Evolutionary conservation across 1,140 invertebrate species (phyloP), one percentile per base, ranked within the genome.

Genomic region (Drosophila novamexicana): DNA sequence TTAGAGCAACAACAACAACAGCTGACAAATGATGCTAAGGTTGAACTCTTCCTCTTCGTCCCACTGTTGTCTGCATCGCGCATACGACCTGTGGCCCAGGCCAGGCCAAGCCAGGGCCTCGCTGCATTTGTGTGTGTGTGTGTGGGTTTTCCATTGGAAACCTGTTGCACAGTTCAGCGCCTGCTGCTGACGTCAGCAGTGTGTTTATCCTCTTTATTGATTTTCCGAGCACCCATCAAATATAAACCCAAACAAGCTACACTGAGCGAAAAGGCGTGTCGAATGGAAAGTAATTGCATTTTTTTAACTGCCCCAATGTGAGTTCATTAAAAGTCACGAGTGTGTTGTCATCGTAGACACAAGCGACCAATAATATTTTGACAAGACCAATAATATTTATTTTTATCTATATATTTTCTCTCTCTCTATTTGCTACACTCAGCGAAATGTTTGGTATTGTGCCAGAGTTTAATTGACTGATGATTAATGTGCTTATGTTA

Each of bases 141-240:
- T 8, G 16, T 7, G 44, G 53, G 36, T 32, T 63, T 61, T 70
- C 59, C 22, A 42, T n/a, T 47, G 50, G 65, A 71, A 67, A 85
- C 82, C 85, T 84, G 81, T 84, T 84, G 81, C 81, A 39, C 56
- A 44, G 69, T 47, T 52, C 6, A 16, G 34, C n/a, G 1, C 10
- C 22, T 29, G 22, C 50, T 44, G 57, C 72, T 79, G 82, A 86
- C 82, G 83, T 82, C 83, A 81, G 78, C 82, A 68, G 61, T 44
- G 8, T 47, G 47, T 34, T 7, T 57, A 64, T 65, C 61, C 79
- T 56, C 22, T 66, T 47, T 80, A 88, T 89, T 77, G 84, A 88
- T 88, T 89, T 84, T 78, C 53, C 64, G 16, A 67, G 47, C 36
- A 39, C 34, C n/a, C 53, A 56, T 39, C 40, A 59, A 36, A 59